Percentiles rank a stretch among this genome's conserved stretches.
Evolutionary conservation across 2,113 vertebrate species (phyloP).

Genomic region (Mirounga angustirostris): DNA sequence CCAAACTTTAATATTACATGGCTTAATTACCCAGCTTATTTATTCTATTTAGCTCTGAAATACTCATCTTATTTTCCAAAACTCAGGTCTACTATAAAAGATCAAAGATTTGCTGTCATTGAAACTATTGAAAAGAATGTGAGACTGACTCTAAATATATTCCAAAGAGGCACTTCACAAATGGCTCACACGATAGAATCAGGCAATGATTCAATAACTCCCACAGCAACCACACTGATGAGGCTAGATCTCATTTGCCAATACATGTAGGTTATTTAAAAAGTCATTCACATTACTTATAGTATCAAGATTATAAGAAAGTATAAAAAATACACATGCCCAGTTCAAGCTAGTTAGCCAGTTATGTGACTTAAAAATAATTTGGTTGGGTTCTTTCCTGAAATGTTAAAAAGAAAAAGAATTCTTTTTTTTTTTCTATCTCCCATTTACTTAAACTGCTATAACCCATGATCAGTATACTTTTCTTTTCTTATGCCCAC

Average conservation of each 20-base stretch:
- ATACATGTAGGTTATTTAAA: neutral
- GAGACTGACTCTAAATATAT: neutral
- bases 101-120: conserved; percentile 20
- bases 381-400: neutral
- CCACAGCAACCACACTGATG: neutral
- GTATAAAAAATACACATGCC: neutral
- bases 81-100: neutral
- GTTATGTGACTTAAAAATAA: neutral
- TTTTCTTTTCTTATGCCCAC: neutral
- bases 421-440: neutral
- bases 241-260: conserved; percentile 30
- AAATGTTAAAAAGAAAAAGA: conserved; percentile 28
- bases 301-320: neutral
- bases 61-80: neutral
- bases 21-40: conserved; percentile 17
- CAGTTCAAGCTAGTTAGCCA: neutral
- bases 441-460: neutral
- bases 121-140: conserved; percentile 46
- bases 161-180: conserved; percentile 10
- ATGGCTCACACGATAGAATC: neutral
- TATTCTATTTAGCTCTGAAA: conserved; percentile 40
- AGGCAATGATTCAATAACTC: neutral
- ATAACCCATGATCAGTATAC: neutral
- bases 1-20: neutral
- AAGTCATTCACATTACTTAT: neutral